These are phyloP conservation scores for Charanyca ferruginea DNA, from an alignment of 2,888 invertebrate species.

Conservation along the genomic window DNA sequence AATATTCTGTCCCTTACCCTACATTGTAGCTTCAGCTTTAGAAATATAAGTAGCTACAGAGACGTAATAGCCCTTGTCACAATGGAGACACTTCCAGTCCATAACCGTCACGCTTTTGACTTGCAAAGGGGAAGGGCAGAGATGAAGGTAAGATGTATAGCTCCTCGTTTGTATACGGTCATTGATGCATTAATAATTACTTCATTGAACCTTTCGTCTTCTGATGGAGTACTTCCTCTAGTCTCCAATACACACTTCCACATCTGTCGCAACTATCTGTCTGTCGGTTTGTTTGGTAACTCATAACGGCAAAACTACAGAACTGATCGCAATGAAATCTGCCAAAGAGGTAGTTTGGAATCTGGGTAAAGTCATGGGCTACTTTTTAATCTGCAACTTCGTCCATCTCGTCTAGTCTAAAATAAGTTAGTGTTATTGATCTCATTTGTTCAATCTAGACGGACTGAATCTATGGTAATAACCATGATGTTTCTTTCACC, in stretches of 20 bases:
- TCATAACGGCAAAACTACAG: too few relatives aligned
- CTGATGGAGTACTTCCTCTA: background rate
- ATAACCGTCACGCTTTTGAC: constrained; percentile 48
- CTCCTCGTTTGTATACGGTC: background rate
- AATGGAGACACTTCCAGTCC: constrained; percentile 49
- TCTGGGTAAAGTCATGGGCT: too few relatives aligned
- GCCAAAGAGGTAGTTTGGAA: too few relatives aligned
- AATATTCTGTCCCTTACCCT: background rate
- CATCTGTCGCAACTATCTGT: too few relatives aligned
- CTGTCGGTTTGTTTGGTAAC: too few relatives aligned
- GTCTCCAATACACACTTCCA: background rate
- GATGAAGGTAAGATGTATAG: background rate
- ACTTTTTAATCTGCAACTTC: too few relatives aligned
- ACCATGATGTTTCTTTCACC: too few relatives aligned
- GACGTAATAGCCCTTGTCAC: constrained; percentile 29
- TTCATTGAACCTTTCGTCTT: constrained; percentile 27
- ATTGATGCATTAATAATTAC: constrained; percentile 35
- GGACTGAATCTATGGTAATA: too few relatives aligned
- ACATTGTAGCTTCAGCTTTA: constrained; percentile 19
- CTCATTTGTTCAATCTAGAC: too few relatives aligned
- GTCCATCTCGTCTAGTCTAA: too few relatives aligned
- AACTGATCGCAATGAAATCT: too few relatives aligned
- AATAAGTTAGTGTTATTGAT: too few relatives aligned
- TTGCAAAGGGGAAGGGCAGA: constrained; percentile 47
- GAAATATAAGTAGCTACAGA: constrained; percentile 10